Base-by-base conservation (phyloP, 2,888 invertebrate species). In the Agonum fuliginosum region DNA sequence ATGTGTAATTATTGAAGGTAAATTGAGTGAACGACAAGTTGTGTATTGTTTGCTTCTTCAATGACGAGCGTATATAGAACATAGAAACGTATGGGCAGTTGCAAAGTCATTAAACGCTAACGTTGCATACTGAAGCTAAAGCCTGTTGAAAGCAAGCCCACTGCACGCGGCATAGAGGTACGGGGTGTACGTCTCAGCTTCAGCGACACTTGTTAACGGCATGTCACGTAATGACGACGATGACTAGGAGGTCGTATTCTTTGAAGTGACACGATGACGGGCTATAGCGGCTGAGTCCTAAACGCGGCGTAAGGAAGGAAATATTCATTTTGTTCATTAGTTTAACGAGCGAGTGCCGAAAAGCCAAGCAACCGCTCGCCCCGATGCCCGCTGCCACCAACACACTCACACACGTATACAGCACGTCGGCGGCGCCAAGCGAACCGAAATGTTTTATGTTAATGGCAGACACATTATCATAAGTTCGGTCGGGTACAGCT, bases 391-490 rank as follows among this genome's bases (percentile, higher is more conserved):
- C 22, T 65, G 41, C 67, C 41, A 37, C 67, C 12, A 12, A 24
- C 24, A 69, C 24, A 24, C 58, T 12, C 43, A 27, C 73, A 58
- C 27, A 73, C 48, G 22, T 12, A 65, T 48, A 70, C 46, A 46
- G 48, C 48, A 70, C 76, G 62, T 69, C 62, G 69, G 62, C 58
- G 65, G 75, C 71, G 67, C 70, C 78, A 78, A 78, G 71, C 73
- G 78, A 73, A 78, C 73, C 70, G 69, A 82, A 81, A 81, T 80
- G 81, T 81, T 81, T 81, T 82, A 81, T 82, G 81, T 81, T 81
- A 82, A 82, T 81, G 81, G 82, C 78, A 81, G 81, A 80, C 81
- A 81, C 81, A 82, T 82, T 82, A 82, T 80, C 81, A 81, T 81
- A 82, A 81, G 81, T 82, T 80, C 79, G 78, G 80, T 76, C 79